phyloP scores from a whole-genome alignment of 2,113 vertebrate genomes.

The Leptocoma aspasia region DNA sequence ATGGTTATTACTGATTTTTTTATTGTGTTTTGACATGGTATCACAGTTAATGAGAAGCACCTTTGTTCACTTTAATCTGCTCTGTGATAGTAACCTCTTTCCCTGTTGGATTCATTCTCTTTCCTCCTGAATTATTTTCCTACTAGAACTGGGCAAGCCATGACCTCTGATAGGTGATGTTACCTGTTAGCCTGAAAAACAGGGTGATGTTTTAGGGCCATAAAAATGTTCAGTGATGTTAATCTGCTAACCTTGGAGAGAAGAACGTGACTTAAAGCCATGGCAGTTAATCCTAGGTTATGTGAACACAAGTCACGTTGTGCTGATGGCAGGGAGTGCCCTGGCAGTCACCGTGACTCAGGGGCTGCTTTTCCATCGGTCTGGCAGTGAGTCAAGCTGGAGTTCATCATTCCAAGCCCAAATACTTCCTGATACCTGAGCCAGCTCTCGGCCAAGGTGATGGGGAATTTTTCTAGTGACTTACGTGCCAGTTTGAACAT shows the following conservation, averaged over 20 bases:
- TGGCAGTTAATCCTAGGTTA: accelerated
- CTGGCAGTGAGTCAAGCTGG: background rate
- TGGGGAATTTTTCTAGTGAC: background rate
- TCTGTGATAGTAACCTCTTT: background rate
- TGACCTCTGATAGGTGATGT: background rate
- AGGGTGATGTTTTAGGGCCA: background rate
- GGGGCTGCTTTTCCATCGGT: background rate
- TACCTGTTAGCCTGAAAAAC: background rate
- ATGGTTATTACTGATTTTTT: background rate
- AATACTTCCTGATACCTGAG: background rate
- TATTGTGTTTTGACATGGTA: background rate
- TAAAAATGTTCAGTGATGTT: background rate
- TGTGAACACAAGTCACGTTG: background rate
- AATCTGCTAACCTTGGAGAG: background rate
- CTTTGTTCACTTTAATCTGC: background rate
- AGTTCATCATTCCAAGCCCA: background rate
- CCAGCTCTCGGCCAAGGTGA: background rate
- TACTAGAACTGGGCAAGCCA: background rate
- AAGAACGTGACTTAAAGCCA: background rate
- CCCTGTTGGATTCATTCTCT: background rate
- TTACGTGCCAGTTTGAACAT: background rate
- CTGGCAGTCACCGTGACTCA: background rate
- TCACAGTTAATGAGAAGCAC: background rate
- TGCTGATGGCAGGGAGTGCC: background rate
- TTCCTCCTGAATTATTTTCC: background rate